These are phyloP conservation scores for Pachyramphus minor DNA, from an alignment of 2,113 vertebrate species.

Conservation along the genomic window DNA sequence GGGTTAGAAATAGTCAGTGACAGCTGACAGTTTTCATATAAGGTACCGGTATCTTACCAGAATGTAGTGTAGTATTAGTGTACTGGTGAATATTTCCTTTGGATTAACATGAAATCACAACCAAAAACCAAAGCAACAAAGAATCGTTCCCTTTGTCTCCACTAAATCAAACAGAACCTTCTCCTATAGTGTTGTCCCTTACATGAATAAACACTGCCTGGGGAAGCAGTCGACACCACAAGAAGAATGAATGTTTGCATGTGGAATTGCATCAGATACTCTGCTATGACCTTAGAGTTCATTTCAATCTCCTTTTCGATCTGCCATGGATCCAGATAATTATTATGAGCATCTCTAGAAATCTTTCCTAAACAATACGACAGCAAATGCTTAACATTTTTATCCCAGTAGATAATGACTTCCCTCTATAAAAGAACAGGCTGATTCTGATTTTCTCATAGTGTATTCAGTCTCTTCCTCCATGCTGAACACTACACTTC, in stretches of 20 bases:
- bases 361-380: not conserved
- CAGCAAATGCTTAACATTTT: not conserved
- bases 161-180: not conserved
- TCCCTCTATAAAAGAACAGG: not conserved
- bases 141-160: not conserved
- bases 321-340: not conserved
- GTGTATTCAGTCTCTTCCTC: not conserved
- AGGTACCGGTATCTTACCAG: not conserved
- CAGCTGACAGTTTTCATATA: not conserved
- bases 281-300: not conserved
- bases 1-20: not conserved
- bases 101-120: not conserved
- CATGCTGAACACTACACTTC: not conserved
- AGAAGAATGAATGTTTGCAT: accelerated
- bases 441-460: not conserved
- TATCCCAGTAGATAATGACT: not conserved
- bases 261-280: not conserved
- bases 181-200: not conserved
- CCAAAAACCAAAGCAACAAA: not conserved
- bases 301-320: not conserved
- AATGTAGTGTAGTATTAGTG: accelerated
- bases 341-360: not conserved
- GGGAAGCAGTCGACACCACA: not conserved
- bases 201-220: not conserved
- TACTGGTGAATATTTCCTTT: not conserved